phyloP scores from a whole-genome alignment of 2,113 vertebrate genomes.

The Phrynocephalus versicolor region DNA sequence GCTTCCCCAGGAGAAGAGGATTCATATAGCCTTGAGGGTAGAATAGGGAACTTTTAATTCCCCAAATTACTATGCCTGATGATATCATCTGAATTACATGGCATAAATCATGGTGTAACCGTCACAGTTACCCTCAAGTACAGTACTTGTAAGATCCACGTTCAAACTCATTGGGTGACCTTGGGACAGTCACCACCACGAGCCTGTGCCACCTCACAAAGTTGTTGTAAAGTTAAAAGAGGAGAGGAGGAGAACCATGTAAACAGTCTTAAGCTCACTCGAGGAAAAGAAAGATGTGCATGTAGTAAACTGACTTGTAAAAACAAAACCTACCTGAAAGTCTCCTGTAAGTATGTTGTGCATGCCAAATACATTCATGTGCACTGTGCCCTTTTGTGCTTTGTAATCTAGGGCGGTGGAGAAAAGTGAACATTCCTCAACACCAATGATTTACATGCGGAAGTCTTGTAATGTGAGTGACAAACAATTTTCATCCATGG shows the following conservation, averaged over 20 bases:
- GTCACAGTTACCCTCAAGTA: no score
- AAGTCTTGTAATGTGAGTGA: not conserved
- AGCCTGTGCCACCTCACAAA: not conserved
- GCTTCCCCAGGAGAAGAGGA: no score
- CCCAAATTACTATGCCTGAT: no score
- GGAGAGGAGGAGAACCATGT: not conserved
- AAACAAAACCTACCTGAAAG: not conserved
- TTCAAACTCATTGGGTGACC: not conserved
- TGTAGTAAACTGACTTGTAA: not conserved
- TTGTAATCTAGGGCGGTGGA: not conserved
- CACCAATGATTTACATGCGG: no score
- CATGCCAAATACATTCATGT: not conserved
- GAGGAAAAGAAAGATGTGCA: not conserved
- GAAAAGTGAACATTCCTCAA: not conserved
- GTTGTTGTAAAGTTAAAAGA: not conserved
- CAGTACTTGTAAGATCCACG: not conserved
- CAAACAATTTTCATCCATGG: not conserved
- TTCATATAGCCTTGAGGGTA: no score
- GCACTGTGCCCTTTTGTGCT: not conserved
- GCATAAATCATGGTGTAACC: no score
- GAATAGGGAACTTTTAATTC: no score
- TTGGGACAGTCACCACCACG: not conserved
- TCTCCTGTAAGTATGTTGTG: not conserved
- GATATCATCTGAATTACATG: no score
- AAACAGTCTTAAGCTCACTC: not conserved